Evolutionary conservation across 2,888 invertebrate species (phyloP).

Genomic region (Melanargia galathea): DNA sequence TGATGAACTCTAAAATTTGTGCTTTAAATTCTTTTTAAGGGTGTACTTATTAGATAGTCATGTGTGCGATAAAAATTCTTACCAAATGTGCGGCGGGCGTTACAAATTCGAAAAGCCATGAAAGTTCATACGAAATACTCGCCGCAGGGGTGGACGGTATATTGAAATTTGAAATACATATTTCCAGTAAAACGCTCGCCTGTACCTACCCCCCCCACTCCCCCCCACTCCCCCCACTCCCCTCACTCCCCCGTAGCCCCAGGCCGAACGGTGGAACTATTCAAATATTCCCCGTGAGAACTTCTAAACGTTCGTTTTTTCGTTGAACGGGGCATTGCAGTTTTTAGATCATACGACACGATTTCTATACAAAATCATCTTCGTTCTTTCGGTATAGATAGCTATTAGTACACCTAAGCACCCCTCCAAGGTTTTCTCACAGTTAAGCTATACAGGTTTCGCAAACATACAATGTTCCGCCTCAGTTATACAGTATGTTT

Average conservation of each 20-base stretch:
- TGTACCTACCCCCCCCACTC: neutral
- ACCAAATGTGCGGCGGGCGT: neutral
- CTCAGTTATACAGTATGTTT: too few relatives aligned
- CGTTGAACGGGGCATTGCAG: slow-evolving; percentile 44
- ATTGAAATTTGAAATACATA: slow-evolving; percentile 65
- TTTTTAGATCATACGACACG: slow-evolving; percentile 32
- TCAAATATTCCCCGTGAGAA: slow-evolving; percentile 56
- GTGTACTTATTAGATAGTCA: neutral
- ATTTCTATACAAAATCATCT: slow-evolving; percentile 6
- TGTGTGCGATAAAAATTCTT: neutral
- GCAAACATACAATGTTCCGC: too few relatives aligned
- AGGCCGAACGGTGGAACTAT: slow-evolving; percentile 53
- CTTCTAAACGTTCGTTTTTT: slow-evolving; percentile 57
- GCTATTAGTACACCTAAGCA: too few relatives aligned
- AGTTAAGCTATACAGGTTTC: too few relatives aligned
- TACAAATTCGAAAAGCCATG: slow-evolving; percentile 20
- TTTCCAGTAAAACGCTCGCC: slow-evolving; percentile 53
- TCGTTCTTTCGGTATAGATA: too few relatives aligned
- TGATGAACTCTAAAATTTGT: too few relatives aligned
- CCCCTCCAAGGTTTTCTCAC: too few relatives aligned
- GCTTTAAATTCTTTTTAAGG: too few relatives aligned
- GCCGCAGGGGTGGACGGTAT: slow-evolving; percentile 41
- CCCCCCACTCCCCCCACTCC: neutral
- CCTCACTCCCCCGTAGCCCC: neutral
- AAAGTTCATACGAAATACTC: slow-evolving; percentile 49